phyloP scores from a whole-genome alignment of 2,888 invertebrate species.

The Octonoba sinensis region DNA sequence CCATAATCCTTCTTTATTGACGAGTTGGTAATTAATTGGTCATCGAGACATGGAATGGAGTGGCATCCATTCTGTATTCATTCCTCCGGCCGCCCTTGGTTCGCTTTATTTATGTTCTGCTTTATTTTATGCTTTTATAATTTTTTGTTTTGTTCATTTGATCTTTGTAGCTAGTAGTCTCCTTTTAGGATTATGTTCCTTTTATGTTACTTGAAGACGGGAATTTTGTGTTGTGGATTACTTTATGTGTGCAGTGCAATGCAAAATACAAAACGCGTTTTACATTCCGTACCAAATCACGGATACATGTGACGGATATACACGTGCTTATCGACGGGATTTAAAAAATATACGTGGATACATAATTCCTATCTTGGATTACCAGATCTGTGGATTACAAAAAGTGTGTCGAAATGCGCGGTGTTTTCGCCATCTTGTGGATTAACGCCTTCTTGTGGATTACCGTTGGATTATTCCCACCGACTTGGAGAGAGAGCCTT shows the following conservation, averaged over 20 bases:
- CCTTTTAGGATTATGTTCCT: constrained; percentile 53
- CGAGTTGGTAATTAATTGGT: too few species aligned
- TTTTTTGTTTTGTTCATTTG: constrained; percentile 48
- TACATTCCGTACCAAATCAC: not conserved
- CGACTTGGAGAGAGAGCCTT: not conserved
- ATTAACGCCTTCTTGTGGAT: constrained; percentile 32
- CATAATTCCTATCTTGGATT: constrained; percentile 13
- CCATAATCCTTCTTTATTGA: too few species aligned
- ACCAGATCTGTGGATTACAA: constrained; percentile 15
- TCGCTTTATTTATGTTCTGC: not conserved
- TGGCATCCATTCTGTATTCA: too few species aligned
- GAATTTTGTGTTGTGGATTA: constrained; percentile 28
- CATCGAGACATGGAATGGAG: too few species aligned
- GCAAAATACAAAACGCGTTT: not conserved
- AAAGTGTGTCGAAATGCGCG: not conserved
- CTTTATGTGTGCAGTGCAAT: constrained; percentile 31
- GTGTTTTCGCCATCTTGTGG: not conserved
- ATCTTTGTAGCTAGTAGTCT: constrained; percentile 40
- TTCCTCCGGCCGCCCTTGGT: not conserved
- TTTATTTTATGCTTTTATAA: constrained; percentile 45
- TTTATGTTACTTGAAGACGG: constrained; percentile 50
- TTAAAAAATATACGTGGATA: constrained; percentile 29
- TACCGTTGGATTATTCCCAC: constrained; percentile 29
- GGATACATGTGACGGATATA: constrained; percentile 46
- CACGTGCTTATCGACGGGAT: constrained; percentile 44